Conservation (phyloP, 2,888 invertebrate genomes). For the Agrypnus murinus region DNA sequence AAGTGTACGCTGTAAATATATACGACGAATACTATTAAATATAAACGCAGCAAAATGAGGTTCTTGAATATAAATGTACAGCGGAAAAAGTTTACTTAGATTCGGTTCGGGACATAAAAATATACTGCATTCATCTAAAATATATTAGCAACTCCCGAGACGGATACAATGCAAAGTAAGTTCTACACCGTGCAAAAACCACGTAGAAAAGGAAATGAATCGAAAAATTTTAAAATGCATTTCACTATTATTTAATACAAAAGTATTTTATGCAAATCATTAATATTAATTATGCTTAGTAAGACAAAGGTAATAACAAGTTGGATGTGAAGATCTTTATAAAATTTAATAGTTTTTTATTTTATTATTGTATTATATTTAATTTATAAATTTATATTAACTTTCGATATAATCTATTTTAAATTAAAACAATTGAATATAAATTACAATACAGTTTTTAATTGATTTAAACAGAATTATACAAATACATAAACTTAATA, state of each 20-base stretch:
- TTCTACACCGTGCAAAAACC: slow-evolving; percentile 45
- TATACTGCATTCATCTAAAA: slow-evolving; percentile 63
- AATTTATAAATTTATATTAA: no score
- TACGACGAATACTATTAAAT: slow-evolving; percentile 60
- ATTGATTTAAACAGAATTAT: no score
- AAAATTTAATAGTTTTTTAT: no score
- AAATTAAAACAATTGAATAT: no score
- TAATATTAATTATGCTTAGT: no score
- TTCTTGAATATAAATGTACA: slow-evolving; percentile 60
- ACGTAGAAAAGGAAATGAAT: slow-evolving; percentile 10
- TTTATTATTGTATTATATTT: no score
- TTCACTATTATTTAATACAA: slow-evolving; percentile 6
- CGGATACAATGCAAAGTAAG: slow-evolving; percentile 58
- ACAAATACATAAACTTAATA: no score
- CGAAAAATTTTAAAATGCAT: slow-evolving; percentile 22
- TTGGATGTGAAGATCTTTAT: no score
- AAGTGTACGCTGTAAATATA: slow-evolving; percentile 54
- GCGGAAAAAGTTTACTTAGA: slow-evolving; percentile 58
- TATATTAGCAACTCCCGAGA: slow-evolving; percentile 60
- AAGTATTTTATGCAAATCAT: slow-evolving; percentile 14
- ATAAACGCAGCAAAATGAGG: slow-evolving; percentile 60
- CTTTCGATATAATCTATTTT: no score
- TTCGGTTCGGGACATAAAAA: slow-evolving; percentile 62
- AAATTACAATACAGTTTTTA: no score
- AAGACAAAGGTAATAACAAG: no score